Conservation (phyloP, 2,113 vertebrate genomes). For the Nerophis lumbriciformis region DNA sequence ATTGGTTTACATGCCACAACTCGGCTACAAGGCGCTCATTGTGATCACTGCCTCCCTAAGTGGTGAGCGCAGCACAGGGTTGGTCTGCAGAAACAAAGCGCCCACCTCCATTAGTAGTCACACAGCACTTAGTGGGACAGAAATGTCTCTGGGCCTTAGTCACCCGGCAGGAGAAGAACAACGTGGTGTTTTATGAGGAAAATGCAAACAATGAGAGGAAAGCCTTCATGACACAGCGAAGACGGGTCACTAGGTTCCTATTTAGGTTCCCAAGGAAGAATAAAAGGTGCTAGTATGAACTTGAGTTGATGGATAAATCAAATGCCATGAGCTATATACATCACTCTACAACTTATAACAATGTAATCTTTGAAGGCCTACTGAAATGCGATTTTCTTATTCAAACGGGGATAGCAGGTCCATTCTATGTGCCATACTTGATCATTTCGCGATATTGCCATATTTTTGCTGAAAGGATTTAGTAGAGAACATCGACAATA, state of each 20-base stretch:
- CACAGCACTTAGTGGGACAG: slow-evolving; percentile 49
- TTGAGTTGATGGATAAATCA: slow-evolving; percentile 27
- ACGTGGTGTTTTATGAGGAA: slow-evolving; percentile 57
- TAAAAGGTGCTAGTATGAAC: slow-evolving; percentile 16
- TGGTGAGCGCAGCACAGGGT: slow-evolving; percentile 59
- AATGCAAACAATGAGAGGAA: slow-evolving; percentile 74
- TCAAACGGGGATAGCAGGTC: no score
- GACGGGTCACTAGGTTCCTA: slow-evolving; percentile 32
- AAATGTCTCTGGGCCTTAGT: slow-evolving; percentile 61
- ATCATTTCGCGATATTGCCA: no score
- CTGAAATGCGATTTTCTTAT: no score
- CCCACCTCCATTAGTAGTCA: slow-evolving; percentile 64
- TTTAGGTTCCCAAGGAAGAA: slow-evolving; percentile 47
- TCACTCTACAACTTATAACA: not conserved
- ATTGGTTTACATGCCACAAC: slow-evolving; percentile 58
- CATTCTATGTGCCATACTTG: no score
- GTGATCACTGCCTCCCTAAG: slow-evolving; percentile 59
- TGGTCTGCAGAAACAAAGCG: slow-evolving; percentile 58
- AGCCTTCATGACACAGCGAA: slow-evolving; percentile 48
- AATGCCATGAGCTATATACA: slow-evolving; percentile 7
- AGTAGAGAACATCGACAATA: no score
- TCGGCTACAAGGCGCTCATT: slow-evolving; percentile 66
- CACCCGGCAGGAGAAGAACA: slow-evolving; percentile 64
- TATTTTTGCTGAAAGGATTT: no score
- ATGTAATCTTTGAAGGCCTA: not conserved